phyloP scores from a whole-genome alignment of 2,113 vertebrate species.

The Cnemophilus loriae region DNA sequence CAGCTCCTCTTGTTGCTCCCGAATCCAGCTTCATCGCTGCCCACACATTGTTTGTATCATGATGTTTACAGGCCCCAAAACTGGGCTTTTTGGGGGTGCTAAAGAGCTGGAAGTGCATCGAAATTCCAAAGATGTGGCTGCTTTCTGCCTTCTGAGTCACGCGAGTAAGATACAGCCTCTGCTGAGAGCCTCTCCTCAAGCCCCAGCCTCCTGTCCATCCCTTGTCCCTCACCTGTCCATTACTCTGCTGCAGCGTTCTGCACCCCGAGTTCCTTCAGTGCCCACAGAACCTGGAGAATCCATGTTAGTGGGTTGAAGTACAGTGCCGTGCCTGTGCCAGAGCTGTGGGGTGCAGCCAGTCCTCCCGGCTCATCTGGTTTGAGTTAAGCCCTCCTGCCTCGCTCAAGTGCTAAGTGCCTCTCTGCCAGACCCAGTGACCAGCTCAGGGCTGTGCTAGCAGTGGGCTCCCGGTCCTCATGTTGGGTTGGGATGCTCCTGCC shows the following conservation, averaged over 20 bases:
- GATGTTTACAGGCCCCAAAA: background rate
- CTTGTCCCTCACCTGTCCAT: background rate
- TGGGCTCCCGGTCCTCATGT: fast-evolving
- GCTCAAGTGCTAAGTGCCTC: fast-evolving
- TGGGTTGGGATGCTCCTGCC: background rate
- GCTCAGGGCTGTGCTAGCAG: background rate
- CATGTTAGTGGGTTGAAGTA: background rate
- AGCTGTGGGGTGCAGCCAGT: background rate
- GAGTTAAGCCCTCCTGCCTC: background rate
- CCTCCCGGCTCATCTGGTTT: background rate
- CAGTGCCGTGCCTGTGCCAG: fast-evolving
- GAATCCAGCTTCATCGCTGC: background rate
- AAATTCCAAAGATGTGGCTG: background rate
- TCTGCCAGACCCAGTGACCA: background rate
- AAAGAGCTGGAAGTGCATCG: background rate
- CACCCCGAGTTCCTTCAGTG: fast-evolving
- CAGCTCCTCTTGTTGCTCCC: fast-evolving
- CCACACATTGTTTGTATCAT: fast-evolving
- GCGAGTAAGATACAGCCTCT: fast-evolving
- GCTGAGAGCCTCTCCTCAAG: background rate
- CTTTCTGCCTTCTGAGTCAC: background rate
- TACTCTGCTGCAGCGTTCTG: fast-evolving
- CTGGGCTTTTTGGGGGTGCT: background rate
- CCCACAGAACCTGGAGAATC: background rate
- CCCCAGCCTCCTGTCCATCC: background rate